Percentiles rank a stretch among this genome's conserved stretches.
Conservation (phyloP, 1,140 invertebrate genomes). For the Stegodyphus mimosarum region DNA sequence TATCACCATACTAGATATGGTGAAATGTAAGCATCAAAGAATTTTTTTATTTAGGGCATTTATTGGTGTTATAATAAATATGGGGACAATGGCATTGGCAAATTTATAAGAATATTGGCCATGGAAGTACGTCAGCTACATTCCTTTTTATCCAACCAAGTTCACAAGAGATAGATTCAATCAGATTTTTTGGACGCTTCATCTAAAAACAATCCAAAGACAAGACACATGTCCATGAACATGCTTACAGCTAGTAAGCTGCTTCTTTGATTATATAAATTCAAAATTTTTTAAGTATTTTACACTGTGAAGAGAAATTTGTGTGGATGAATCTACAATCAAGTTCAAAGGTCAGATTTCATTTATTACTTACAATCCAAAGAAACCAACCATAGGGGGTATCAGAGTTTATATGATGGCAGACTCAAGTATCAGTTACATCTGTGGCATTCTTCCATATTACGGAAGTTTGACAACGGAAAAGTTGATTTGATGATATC, state of each 20-base stretch:
- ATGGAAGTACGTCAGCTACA: conserved; percentile 1
- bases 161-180: conserved; percentile 10
- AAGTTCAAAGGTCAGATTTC: conserved; percentile 10
- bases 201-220: background rate
- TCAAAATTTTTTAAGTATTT: conserved; percentile 2
- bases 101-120: conserved; percentile 9
- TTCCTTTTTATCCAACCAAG: conserved; percentile 11
- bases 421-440: conserved; percentile 10
- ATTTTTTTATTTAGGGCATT: background rate
- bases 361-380: background rate
- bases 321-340: conserved; percentile 14
- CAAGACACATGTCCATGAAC: background rate
- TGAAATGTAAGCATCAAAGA: background rate
- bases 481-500: background rate
- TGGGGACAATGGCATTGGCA: conserved; percentile 5
- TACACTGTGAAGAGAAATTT: conserved; percentile 1
- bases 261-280: conserved; percentile 19
- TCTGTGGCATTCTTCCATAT: background rate
- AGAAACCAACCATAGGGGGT: conserved; percentile 1
- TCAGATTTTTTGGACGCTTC: conserved; percentile 10
- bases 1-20: conserved; percentile 9
- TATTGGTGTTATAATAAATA: conserved; percentile 13
- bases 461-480: conserved; percentile 8
- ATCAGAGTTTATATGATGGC: conserved; percentile 9
- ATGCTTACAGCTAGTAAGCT: conserved; percentile 11